Base-by-base conservation (phyloP, 2,797 vertebrate species). In the Anisognathus igniventris region DNA sequence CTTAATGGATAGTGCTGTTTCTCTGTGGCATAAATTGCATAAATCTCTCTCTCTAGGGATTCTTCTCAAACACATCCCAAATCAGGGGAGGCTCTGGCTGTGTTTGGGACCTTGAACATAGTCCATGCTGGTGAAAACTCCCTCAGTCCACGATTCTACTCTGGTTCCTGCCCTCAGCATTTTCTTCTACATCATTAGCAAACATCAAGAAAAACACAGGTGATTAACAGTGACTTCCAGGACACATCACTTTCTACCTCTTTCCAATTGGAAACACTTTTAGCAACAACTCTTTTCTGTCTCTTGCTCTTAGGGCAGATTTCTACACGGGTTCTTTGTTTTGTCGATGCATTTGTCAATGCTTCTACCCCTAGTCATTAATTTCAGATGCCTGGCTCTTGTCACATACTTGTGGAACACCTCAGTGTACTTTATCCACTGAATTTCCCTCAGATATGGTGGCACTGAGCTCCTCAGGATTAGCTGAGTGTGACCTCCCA, bases 391-490 rank as follows among this genome's bases (percentile, higher is more conserved):
- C 60, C 54, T 51, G 66, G 61, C 47, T 57, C 61, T 92, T 91
- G 88, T 85, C 84, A 88, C 79, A 78, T 37, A 62, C 51, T 81
- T 78, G 77, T 84, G 85, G 57, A 91, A 92, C 77, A 92, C 35
- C 60, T 93, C 90, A 72, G 40, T 61, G 61, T 37, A 4, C 10
- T n/a, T 19, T 30, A 45, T 57, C 70, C 37, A 14, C 25, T 30
- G 56, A 54, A 45, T 8, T 48, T 68, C 68, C 76, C 37, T 60
- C 81, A 90, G 57, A 62, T 25, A 42, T 0, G 54, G 58, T 66
- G 90, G 90, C 91, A 97, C 85, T 70, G 71, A 87, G 66, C 56
- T 95, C 87, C 80, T 56, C 3, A 2, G 88, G 58, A 85, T 92
- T 75, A 40, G 60, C 47, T 76, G 78, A 62, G 35, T 91, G 93